Conservation (phyloP, 2,888 invertebrate genomes). For the Orgyia antiqua region DNA sequence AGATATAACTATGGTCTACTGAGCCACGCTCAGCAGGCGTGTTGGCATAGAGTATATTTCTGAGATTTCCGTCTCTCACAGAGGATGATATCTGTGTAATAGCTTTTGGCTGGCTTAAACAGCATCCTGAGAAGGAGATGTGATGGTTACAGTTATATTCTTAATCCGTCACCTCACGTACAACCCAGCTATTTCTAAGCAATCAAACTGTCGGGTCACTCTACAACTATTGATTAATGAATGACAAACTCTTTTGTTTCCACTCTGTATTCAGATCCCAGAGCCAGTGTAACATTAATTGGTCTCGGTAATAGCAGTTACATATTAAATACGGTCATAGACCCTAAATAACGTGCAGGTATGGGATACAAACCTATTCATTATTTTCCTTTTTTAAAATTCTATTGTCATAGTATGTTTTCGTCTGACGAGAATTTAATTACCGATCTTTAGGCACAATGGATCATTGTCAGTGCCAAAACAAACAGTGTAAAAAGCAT, state of each 20-base stretch:
- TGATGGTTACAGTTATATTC: too few species aligned
- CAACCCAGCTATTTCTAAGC: too few species aligned
- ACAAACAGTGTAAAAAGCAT: too few species aligned
- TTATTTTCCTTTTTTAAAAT: conserved; percentile 32
- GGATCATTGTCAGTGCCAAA: conserved; percentile 3
- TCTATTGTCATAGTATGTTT: conserved; percentile 22
- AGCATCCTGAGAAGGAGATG: too few species aligned
- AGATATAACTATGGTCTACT: too few species aligned
- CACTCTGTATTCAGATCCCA: conserved; percentile 54
- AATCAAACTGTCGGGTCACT: not conserved
- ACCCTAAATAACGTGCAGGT: conserved; percentile 47
- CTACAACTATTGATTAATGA: conserved; percentile 26
- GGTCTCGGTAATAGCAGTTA: conserved; percentile 44
- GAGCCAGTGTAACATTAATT: conserved; percentile 53
- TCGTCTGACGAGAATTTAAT: conserved; percentile 33
- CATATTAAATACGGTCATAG: conserved; percentile 63
- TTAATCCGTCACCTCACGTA: too few species aligned
- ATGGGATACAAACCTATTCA: conserved; percentile 39
- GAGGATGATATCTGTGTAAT: too few species aligned
- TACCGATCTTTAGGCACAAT: conserved; percentile 11
- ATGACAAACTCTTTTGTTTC: conserved; percentile 24
- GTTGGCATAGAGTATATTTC: too few species aligned
- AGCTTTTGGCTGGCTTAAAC: too few species aligned
- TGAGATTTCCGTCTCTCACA: too few species aligned
- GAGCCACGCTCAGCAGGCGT: too few species aligned